These are phyloP conservation scores for Allacma fusca DNA, from an alignment of 2,888 invertebrate species.

Conservation along the genomic window DNA sequence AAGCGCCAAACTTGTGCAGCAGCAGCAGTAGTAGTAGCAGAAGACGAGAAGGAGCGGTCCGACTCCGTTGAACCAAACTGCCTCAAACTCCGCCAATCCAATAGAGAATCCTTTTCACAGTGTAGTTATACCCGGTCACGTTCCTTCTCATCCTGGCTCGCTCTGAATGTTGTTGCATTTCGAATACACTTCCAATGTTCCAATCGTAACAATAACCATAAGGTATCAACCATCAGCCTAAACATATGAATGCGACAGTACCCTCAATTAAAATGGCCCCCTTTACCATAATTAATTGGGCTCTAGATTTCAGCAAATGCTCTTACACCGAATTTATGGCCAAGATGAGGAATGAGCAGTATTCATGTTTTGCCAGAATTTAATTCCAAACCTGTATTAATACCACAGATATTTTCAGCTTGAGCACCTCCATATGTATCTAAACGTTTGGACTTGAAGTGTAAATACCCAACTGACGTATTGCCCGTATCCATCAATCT, in stretches of 20 bases:
- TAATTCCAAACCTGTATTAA: no score
- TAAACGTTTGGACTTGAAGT: no score
- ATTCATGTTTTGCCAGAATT: no score
- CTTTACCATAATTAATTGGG: neutral
- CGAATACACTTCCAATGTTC: neutral
- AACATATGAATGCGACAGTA: neutral
- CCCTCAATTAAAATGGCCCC: neutral
- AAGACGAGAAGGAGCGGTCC: conserved; percentile 43
- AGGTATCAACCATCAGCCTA: neutral
- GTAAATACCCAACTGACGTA: no score
- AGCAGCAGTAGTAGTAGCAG: conserved; percentile 18
- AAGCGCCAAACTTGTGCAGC: conserved; percentile 43
- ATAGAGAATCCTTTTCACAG: conserved; percentile 34
- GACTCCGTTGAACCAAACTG: conserved; percentile 42
- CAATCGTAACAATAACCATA: neutral
- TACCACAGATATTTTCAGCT: no score
- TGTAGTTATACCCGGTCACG: conserved; percentile 36
- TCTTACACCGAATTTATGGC: no score
- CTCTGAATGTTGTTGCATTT: conserved; percentile 6
- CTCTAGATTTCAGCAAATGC: no score
- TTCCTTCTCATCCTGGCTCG: conserved; percentile 22
- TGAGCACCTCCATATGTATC: no score
- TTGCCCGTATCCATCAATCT: no score
- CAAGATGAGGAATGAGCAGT: no score
- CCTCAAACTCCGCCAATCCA: conserved; percentile 41